These are phyloP conservation scores for Bombus breviceps DNA, from an alignment of 1,140 invertebrate genomes.

Conservation along the genomic window DNA sequence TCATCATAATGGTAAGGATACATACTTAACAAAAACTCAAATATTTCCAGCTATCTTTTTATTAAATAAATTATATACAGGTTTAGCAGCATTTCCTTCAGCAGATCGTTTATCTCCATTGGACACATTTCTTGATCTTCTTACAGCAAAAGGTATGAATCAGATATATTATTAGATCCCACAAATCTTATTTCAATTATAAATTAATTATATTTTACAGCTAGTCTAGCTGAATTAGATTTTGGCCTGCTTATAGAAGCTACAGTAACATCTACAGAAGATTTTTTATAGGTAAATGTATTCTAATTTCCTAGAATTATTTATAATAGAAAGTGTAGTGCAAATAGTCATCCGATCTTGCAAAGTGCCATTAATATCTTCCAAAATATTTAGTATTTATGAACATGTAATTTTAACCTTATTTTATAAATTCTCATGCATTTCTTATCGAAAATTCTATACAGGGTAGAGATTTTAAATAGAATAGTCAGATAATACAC, in stretches of 20 bases:
- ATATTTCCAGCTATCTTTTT: not conserved
- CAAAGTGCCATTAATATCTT: slow-evolving; percentile 48
- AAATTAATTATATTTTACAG: slow-evolving; percentile 76
- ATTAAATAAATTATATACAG: slow-evolving; percentile 76
- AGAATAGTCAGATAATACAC: not conserved
- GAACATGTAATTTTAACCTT: not conserved
- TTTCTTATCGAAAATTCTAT: not conserved
- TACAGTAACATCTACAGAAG: slow-evolving; percentile 86
- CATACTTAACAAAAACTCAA: slow-evolving; percentile 13
- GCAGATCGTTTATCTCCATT: slow-evolving; percentile 89
- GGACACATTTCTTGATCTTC: slow-evolving; percentile 91
- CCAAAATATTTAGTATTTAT: slow-evolving; percentile 7
- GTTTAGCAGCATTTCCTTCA: slow-evolving; percentile 87
- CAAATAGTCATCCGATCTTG: not conserved
- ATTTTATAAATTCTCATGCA: slow-evolving; percentile 3
- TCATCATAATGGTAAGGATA: slow-evolving; percentile 75
- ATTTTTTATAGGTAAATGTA: slow-evolving; percentile 78
- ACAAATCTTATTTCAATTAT: slow-evolving; percentile 6
- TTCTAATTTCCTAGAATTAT: not conserved
- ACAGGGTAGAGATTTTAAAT: not conserved
- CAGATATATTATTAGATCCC: slow-evolving; percentile 21
- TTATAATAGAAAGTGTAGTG: slow-evolving; percentile 26
- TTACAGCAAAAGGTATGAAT: slow-evolving; percentile 89
- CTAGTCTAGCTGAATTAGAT: slow-evolving; percentile 90
- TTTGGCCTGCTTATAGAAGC: slow-evolving; percentile 92